A percentile compares a stretch with the other conserved stretches of the same genome.
Evolutionary conservation across 2,113 vertebrate species (phyloP).

Genomic region (Copsychus sechellarum): DNA sequence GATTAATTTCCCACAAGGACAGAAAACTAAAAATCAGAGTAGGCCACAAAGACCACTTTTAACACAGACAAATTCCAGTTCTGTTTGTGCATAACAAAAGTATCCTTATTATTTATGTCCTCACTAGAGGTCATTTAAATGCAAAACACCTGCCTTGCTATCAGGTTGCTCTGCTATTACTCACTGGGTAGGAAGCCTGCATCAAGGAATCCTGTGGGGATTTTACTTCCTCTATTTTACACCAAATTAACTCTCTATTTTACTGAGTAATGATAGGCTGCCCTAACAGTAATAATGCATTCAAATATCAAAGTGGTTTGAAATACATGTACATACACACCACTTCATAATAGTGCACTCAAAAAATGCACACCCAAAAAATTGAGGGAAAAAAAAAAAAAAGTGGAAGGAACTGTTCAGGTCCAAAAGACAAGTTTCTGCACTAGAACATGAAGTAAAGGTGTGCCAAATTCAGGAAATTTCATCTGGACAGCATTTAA

Average conservation of each 20-base stretch:
- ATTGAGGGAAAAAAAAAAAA: background rate
- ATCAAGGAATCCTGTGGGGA: background rate
- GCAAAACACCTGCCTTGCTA: background rate
- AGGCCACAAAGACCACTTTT: background rate
- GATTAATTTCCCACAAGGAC: background rate
- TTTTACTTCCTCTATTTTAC: constrained; percentile 13
- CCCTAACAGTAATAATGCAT: background rate
- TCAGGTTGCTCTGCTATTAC: background rate
- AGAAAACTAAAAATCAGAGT: background rate
- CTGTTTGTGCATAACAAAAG: background rate
- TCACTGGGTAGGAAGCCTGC: background rate
- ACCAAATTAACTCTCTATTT: constrained; percentile 1
- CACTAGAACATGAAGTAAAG: background rate
- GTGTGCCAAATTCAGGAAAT: background rate
- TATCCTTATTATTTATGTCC: background rate
- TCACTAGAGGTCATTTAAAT: background rate
- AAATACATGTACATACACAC: background rate
- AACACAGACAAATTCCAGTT: background rate
- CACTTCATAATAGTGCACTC: background rate
- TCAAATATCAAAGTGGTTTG: background rate
- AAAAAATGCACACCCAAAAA: background rate
- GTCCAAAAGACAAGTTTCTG: background rate
- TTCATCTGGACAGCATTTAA: background rate
- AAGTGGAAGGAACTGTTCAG: background rate
- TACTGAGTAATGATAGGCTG: constrained; percentile 11